Evolutionary conservation across 2,113 vertebrate genomes (phyloP).

Genomic region (Brienomyrus longianalis): DNA sequence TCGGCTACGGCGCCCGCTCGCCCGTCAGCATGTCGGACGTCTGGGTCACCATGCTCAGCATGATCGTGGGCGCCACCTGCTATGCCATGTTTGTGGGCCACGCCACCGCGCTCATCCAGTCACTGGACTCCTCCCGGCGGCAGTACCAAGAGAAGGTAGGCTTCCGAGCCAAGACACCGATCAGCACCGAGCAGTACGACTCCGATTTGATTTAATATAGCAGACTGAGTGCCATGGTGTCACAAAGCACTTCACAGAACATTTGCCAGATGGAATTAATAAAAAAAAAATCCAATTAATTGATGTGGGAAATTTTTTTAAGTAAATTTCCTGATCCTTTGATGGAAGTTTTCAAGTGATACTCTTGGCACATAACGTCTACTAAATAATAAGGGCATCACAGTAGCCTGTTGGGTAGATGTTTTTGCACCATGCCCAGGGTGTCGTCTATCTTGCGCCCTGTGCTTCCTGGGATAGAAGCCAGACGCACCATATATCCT

Average conservation of each 20-base stretch:
- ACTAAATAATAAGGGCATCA: neutral
- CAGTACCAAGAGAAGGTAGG: conserved; percentile 23
- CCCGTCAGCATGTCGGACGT: conserved; percentile 76
- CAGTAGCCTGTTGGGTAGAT: neutral
- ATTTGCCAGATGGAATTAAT: neutral
- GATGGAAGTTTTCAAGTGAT: neutral
- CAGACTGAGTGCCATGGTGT: neutral
- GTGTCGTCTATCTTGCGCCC: neutral
- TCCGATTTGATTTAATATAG: neutral
- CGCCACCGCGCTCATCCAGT: conserved; percentile 23
- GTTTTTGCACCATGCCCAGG: neutral
- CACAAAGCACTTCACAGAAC: neutral
- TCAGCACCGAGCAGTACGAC: neutral
- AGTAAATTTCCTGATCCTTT: neutral
- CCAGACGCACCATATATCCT: neutral
- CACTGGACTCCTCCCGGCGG: conserved; percentile 17
- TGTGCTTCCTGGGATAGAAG: neutral
- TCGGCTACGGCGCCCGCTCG: conserved; percentile 50
- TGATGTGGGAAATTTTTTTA: neutral
- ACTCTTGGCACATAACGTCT: neutral
- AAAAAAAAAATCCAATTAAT: neutral
- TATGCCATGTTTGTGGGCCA: conserved; percentile 68
- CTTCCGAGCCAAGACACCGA: neutral
- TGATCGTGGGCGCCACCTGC: conserved; percentile 76
- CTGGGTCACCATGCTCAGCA: conserved; percentile 78